A percentile compares a stretch with the other conserved stretches of the same genome.
Evolutionary conservation across 2,797 vertebrate species (phyloP).

Genomic region (Argya squamiceps): DNA sequence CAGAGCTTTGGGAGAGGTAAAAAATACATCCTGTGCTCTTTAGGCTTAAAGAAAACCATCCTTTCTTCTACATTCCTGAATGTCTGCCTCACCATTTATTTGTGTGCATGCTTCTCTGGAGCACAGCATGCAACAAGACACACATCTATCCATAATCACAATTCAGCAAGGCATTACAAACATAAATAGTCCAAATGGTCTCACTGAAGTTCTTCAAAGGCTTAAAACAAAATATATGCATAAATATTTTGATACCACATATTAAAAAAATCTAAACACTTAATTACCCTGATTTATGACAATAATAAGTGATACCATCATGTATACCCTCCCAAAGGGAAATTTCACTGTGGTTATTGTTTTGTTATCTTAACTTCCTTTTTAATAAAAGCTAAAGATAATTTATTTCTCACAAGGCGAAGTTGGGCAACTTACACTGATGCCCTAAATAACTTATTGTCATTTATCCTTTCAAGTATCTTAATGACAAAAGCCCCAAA

Average conservation of each 20-base stretch:
- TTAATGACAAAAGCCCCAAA: neutral
- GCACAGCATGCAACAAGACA: neutral
- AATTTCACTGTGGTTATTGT: neutral
- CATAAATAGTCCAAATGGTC: neutral
- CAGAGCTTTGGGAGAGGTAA: neutral
- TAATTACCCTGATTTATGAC: neutral
- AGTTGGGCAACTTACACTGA: neutral
- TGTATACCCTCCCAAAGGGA: neutral
- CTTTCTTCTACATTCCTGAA: neutral
- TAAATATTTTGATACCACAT: neutral
- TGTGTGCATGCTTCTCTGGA: neutral
- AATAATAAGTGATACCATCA: neutral
- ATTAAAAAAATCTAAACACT: neutral
- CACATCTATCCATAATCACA: neutral
- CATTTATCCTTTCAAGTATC: constrained; percentile 4
- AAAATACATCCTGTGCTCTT: neutral
- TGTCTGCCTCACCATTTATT: neutral
- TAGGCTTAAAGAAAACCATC: neutral
- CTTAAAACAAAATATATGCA: neutral
- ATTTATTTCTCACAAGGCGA: constrained; percentile 13
- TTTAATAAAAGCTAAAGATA: neutral
- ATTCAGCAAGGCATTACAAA: neutral
- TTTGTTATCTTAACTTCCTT: constrained; percentile 15
- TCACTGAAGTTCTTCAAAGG: neutral
- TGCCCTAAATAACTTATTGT: neutral